Conservation (phyloP, 2,888 invertebrate species). For the Macaria notata region DNA sequence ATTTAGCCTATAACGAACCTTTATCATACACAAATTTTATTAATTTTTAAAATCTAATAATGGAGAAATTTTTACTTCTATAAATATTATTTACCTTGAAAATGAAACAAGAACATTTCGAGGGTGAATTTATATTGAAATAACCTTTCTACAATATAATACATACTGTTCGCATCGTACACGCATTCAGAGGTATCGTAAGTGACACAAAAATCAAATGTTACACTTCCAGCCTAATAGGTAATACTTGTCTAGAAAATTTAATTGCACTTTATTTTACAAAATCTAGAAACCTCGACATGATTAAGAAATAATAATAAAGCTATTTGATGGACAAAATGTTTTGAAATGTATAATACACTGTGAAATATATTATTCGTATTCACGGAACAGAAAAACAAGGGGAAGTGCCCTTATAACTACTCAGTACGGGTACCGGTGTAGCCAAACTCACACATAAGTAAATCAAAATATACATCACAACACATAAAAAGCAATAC, state of each 20-base stretch:
- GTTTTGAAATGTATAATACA: conserved; percentile 9
- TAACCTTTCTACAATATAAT: conserved; percentile 78
- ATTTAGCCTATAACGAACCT: too few relatives aligned
- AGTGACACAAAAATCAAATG: conserved; percentile 38
- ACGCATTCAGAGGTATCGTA: conserved; percentile 35
- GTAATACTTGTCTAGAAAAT: conserved; percentile 34
- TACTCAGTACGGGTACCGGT: too few relatives aligned
- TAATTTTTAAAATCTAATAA: too few relatives aligned
- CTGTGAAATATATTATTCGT: not conserved
- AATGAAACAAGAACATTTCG: conserved; percentile 51
- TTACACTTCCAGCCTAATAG: conserved; percentile 39
- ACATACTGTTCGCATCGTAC: conserved; percentile 57
- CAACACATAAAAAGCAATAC: too few relatives aligned
- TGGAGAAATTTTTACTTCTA: too few relatives aligned
- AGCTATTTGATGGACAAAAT: conserved; percentile 21
- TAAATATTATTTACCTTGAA: not conserved
- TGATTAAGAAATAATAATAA: conserved; percentile 25
- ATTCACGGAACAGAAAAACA: too few relatives aligned
- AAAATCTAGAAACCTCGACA: conserved; percentile 36
- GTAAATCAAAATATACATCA: too few relatives aligned
- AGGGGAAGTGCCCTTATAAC: too few relatives aligned
- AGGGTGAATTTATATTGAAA: conserved; percentile 79
- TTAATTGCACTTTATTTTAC: conserved; percentile 60
- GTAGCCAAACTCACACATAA: too few relatives aligned
- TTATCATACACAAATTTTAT: too few relatives aligned